Percentiles rank a stretch among this genome's conserved stretches.
These are phyloP conservation scores for Pseudopleuronectes americanus DNA, from an alignment of 2,797 vertebrate genomes.

Conservation along the genomic window DNA sequence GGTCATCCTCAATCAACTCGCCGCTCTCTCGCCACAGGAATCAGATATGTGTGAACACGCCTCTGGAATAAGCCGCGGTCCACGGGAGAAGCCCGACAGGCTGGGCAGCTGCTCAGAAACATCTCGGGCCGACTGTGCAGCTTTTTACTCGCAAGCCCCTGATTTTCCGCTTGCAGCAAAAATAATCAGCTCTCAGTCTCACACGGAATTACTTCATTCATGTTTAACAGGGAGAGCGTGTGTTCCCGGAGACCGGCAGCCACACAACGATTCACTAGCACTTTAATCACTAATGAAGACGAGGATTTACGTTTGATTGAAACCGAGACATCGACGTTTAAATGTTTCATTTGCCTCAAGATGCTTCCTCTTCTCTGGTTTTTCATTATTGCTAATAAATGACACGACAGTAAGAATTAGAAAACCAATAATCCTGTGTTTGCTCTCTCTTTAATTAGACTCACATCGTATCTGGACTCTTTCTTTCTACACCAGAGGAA, in stretches of 20 bases:
- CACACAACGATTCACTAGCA: conserved; percentile 47
- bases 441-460: conserved; percentile 51
- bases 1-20: conserved; percentile 41
- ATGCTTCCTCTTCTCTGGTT: conserved; percentile 37
- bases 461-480: not conserved
- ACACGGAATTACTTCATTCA: conserved; percentile 58
- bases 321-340: conserved; percentile 43
- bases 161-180: conserved; percentile 31
- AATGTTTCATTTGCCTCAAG: conserved; percentile 50
- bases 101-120: conserved; percentile 53
- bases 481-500: not conserved
- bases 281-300: conserved; percentile 62
- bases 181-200: conserved; percentile 30
- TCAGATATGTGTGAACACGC: conserved; percentile 70
- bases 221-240: conserved; percentile 28
- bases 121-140: conserved; percentile 44
- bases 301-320: conserved; percentile 57
- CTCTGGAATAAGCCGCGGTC: conserved; percentile 36
- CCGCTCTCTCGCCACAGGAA: conserved; percentile 46
- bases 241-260: conserved; percentile 44
- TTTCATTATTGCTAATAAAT: conserved; percentile 35
- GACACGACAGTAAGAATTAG: conserved; percentile 42
- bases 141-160: conserved; percentile 29
- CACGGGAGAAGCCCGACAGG: conserved; percentile 45
- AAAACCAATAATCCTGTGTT: conserved; percentile 49